These are phyloP conservation scores for Procambarus virginalis DNA, from an alignment of 1,140 invertebrate genomes.

Conservation along the genomic window DNA sequence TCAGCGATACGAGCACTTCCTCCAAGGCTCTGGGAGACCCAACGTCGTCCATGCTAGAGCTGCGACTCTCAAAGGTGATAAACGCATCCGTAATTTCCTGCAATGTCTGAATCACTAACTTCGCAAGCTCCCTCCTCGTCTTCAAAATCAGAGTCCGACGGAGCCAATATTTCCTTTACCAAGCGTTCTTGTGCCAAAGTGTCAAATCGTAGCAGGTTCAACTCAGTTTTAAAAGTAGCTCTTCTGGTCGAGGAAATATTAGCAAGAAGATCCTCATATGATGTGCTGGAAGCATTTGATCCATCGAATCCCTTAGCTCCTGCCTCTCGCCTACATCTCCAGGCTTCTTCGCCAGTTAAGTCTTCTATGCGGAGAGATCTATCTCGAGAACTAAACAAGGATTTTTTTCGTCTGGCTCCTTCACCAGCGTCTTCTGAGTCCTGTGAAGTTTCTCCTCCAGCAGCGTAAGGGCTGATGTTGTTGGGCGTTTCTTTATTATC, in stretches of 20 bases:
- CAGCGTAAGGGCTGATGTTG: constrained; percentile 8
- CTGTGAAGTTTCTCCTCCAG: constrained; percentile 37
- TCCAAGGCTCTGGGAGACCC: constrained; percentile 67
- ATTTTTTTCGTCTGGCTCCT: constrained; percentile 18
- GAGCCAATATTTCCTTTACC: constrained; percentile 53
- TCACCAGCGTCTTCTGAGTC: constrained; percentile 32
- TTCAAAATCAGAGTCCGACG: constrained; percentile 64
- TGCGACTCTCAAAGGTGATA: constrained; percentile 68
- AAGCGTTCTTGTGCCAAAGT: constrained; percentile 47
- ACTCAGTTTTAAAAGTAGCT: constrained; percentile 49
- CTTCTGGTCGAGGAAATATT: constrained; percentile 28
- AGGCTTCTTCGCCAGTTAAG: constrained; percentile 30
- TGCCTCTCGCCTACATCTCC: constrained; percentile 4
- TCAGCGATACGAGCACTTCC: constrained; percentile 66
- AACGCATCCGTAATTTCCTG: constrained; percentile 59
- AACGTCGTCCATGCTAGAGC: constrained; percentile 65
- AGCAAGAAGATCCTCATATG: constrained; percentile 26
- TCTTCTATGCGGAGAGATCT: constrained; percentile 24
- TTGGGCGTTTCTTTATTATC: constrained; percentile 13
- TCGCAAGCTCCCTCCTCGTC: constrained; percentile 32
- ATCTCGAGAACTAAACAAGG: constrained; percentile 7
- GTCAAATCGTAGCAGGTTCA: constrained; percentile 50
- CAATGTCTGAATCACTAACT: constrained; percentile 3
- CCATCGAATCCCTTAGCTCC: not conserved
- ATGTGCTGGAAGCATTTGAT: constrained; percentile 2